Evolutionary conservation across 2,888 invertebrate species (phyloP), one percentile per base, ranked within the genome.

Genomic region (Gasteruption jaculator): DNA sequence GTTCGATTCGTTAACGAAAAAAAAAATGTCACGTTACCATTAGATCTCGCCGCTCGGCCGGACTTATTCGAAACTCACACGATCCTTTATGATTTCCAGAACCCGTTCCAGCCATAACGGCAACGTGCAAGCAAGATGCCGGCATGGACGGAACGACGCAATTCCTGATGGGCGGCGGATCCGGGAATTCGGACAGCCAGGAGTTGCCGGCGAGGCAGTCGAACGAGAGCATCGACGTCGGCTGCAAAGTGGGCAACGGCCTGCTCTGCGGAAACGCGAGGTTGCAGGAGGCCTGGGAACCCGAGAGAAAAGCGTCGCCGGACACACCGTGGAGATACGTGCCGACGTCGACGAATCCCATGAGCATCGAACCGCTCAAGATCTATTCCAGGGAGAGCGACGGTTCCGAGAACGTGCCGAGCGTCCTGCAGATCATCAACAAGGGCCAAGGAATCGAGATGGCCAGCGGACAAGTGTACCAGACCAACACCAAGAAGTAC

Each of bases 281-380:
- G 20, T 45, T 71, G 2, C 71, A 71, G 37, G 71, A 71, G 24
- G 71, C 69, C 4, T 71, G 71, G 70, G 69, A 70, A 34, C 63
- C 68, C 0, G 70, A 70, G 24, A 56, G 64, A 7, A 70, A 70
- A 42, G 48, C 63, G 1, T 67, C 70, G 1, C 70, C 71, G 1
- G 70, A 70, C 21, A 67, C 69, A 3, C 71, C 69, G 1, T 71
- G 70, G 71, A 56, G 70, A 45, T 69, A 66, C 49, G 63, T 65
- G 12, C 63, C 68, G 1, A 50, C 64, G 2, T 57, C 66, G 4
- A 57, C 58, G 12, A 64, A 62, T 33, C 52, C 65, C 1, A 38
- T 68, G 26, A 59, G 53, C 11, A 55, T 65, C 18, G 68, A 69
- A 10, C 57, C 65, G 0, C 25, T 65, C 5, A 71, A 67, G 36